These are phyloP conservation scores for Ardeotis arabs DNA, from an alignment of 2,113 vertebrate species.

Conservation along the genomic window DNA sequence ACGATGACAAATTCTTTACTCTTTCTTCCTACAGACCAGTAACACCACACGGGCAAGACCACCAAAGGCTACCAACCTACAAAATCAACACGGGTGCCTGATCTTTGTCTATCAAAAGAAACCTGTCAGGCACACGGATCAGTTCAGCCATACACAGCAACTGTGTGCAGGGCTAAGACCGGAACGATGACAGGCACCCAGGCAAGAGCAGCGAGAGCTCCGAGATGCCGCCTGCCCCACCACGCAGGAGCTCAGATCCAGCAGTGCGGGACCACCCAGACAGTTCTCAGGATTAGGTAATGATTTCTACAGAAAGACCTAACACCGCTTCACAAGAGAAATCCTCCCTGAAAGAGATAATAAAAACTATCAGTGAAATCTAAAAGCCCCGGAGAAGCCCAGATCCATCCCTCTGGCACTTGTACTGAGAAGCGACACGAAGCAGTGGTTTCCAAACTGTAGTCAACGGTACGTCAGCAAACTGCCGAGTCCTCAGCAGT, in stretches of 20 bases:
- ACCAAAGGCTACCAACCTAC: neutral
- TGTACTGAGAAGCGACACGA: fast-evolving
- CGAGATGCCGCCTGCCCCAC: neutral
- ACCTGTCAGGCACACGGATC: neutral
- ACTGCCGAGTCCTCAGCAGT: fast-evolving
- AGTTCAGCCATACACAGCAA: fast-evolving
- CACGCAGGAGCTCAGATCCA: neutral
- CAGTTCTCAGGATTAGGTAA: neutral
- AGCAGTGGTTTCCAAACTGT: neutral
- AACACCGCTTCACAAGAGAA: neutral
- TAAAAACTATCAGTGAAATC: neutral
- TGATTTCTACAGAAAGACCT: neutral
- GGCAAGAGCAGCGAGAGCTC: neutral
- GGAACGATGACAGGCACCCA: neutral
- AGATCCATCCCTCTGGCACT: neutral
- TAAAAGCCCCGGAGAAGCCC: neutral
- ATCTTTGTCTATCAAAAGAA: neutral
- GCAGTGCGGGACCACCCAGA: neutral
- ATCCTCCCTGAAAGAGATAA: neutral
- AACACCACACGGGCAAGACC: neutral
- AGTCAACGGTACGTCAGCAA: neutral
- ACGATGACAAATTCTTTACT: neutral
- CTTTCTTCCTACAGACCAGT: neutral
- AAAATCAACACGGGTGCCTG: fast-evolving
- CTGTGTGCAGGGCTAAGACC: fast-evolving